Evolutionary conservation across 2,113 vertebrate species (phyloP).

Genomic region (Enhydra lutris): DNA sequence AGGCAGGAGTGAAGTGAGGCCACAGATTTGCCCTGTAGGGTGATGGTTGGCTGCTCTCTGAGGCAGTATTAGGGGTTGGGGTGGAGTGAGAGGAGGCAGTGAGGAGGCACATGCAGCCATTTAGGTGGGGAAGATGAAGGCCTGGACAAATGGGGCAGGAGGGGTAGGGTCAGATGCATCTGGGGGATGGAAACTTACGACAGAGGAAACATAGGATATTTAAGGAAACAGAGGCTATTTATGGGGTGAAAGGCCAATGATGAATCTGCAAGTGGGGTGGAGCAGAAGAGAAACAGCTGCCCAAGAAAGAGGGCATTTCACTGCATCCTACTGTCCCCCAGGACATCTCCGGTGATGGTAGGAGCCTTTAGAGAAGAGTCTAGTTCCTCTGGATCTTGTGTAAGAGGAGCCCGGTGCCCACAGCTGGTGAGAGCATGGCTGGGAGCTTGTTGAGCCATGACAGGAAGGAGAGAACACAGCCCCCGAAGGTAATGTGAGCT

Average conservation of each 20-base stretch:
- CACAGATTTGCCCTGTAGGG: neutral
- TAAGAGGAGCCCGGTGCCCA: neutral
- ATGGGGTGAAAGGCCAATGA: neutral
- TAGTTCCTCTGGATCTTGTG: neutral
- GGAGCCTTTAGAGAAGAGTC: neutral
- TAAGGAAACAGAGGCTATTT: neutral
- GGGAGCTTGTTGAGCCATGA: too few species aligned
- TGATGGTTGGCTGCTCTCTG: neutral
- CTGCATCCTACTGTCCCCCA: neutral
- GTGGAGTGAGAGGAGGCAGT: neutral
- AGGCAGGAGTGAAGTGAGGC: neutral
- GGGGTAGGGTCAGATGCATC: too few species aligned
- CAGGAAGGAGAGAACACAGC: neutral
- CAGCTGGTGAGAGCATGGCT: accelerated
- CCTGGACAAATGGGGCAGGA: neutral
- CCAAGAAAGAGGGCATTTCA: neutral
- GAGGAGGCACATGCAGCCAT: neutral
- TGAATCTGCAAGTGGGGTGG: neutral
- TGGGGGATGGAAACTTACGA: neutral
- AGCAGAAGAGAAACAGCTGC: neutral
- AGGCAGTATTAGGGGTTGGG: neutral
- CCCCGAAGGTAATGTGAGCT: accelerated
- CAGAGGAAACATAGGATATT: neutral
- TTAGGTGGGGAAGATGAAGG: neutral
- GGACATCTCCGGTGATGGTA: neutral